Conservation (phyloP, 2,888 invertebrate genomes). For the Petrolisthes cinctipes region DNA sequence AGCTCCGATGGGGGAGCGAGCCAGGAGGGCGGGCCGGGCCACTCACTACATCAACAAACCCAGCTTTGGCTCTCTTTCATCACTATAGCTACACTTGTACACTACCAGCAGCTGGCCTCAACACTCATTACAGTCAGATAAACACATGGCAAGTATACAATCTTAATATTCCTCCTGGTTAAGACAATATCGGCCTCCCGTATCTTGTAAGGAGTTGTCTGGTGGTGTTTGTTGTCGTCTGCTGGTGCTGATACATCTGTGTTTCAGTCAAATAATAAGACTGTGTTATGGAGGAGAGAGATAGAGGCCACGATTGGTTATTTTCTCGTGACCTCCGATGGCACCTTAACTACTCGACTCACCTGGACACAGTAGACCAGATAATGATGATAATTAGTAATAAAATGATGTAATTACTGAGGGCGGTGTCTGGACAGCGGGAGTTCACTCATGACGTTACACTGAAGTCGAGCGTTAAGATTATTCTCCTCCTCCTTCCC, state of each 20-base stretch:
- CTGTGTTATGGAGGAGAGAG: conserved; percentile 1
- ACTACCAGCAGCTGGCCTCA: no score
- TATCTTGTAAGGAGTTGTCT: not conserved
- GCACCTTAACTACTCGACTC: conserved; percentile 1
- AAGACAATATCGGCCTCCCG: no score
- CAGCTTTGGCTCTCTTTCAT: no score
- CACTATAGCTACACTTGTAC: no score
- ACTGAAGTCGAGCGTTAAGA: conserved; percentile 7
- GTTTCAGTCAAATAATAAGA: not conserved
- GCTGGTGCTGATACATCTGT: not conserved
- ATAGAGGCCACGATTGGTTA: not conserved
- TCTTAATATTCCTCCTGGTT: no score
- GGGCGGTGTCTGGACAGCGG: conserved; percentile 3
- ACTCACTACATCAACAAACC: no score
- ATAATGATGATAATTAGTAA: not conserved
- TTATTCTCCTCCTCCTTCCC: conserved; percentile 18
- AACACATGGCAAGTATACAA: no score
- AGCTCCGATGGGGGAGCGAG: not conserved
- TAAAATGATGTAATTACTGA: conserved; percentile 14
- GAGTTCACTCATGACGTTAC: conserved; percentile 18
- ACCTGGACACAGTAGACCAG: not conserved
- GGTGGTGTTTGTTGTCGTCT: not conserved
- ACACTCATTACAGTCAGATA: no score
- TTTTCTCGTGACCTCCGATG: not conserved
- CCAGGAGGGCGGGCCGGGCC: not conserved